Base-by-base conservation (phyloP, 1,140 invertebrate species). In the Physella acuta region DNA sequence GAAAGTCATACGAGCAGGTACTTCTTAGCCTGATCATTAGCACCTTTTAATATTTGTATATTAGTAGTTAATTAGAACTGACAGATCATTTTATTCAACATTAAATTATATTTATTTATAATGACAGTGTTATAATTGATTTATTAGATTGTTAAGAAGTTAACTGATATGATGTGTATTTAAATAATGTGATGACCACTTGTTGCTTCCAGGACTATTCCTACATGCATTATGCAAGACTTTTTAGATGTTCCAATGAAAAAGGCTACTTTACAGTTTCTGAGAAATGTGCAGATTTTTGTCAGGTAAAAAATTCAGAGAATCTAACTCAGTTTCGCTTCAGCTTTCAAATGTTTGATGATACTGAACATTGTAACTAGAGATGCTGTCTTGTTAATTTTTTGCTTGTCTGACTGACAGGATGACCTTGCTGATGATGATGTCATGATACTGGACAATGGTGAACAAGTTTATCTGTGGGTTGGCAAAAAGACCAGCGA, bases 211-310 rank as follows among this genome's bases (percentile, higher is more conserved):
- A 88, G 60, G 90, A 95, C 82, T 94, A 94, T 0, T 91, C 92
- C 62, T 99, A 93, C 79, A 97, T 99, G 91, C 90, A 94, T 76
- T 93, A 92, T 83, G 95, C 94, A 2, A 88, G 98, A 71, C 87
- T 99, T 11, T 99, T 99, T 85, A 90, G 97, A 31, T 99, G 98
- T 86, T 99, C 97, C 11, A 99, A 99, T 85, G 97, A 99, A 80
- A 98, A 98, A 84, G 98, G 98, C 30, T 99, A 98, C 85, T 99
- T 99, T 81, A 94, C 94, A 4, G 95, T 99, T 8, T 98, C 96
- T 30, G 98, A 99, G 85, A 99, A 99, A 83, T 99, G 97, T 87
- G 94, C 95, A 0, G 98, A 99, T 87, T 99, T 99, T 87, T 99
- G 97, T 87, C 98, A 99, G 89, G 93, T 94, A 86, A 44, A 20